phyloP scores from a whole-genome alignment of 1,140 invertebrate species.

The Fopius arisanus region DNA sequence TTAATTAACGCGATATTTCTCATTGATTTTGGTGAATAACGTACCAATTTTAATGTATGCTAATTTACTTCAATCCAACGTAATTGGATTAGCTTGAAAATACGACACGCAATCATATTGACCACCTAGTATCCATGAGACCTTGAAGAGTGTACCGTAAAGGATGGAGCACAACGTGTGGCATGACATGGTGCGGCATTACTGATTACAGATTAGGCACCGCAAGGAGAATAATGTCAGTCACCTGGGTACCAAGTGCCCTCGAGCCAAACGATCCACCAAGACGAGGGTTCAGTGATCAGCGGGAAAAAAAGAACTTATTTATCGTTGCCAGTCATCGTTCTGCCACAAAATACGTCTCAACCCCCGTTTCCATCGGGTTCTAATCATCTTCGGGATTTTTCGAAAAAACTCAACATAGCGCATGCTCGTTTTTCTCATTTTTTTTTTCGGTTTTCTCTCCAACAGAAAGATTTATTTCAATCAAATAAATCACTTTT shows the following conservation, averaged over 20 bases:
- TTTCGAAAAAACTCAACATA: not conserved
- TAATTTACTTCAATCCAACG: too few relatives aligned
- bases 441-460: too few relatives aligned
- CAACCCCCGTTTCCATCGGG: not conserved
- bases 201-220: conserved; percentile 50
- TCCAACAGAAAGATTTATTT: too few relatives aligned
- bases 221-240: conserved; percentile 45
- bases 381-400: not conserved
- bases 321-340: conserved; percentile 28
- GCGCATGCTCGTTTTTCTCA: too few relatives aligned
- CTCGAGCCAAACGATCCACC: conserved; percentile 31
- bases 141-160: not conserved
- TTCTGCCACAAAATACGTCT: conserved; percentile 26
- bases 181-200: conserved; percentile 47
- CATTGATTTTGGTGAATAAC: too few relatives aligned
- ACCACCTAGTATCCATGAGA: not conserved
- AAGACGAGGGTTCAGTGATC: conserved; percentile 11
- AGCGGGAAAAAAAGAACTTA: conserved; percentile 27
- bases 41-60: too few relatives aligned
- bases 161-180: conserved; percentile 35
- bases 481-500: too few relatives aligned
- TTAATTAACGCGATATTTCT: not conserved
- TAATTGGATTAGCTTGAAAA: too few relatives aligned
- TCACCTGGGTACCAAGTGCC: conserved; percentile 38
- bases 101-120: not conserved